Evolutionary conservation across 2,888 invertebrate genomes (phyloP).

Genomic region (Volucella bombylans): DNA sequence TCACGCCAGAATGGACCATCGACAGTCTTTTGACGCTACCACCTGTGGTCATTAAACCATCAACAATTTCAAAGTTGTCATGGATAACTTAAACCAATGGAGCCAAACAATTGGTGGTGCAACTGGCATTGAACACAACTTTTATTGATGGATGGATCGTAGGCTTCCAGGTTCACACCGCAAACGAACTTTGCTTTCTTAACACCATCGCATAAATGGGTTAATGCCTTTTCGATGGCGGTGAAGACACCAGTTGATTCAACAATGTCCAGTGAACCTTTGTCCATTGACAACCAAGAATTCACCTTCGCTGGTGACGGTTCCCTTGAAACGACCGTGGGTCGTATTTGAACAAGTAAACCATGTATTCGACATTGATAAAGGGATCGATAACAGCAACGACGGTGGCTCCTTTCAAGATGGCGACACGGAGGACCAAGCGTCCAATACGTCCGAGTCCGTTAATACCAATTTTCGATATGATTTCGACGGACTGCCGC

Average conservation of each 20-base stretch:
- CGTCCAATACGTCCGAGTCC: constrained; percentile 99
- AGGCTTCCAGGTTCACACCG: constrained; percentile 97
- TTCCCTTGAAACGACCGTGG: constrained; percentile 97
- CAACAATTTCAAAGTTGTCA: constrained; percentile 97
- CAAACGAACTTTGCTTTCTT: constrained; percentile 99
- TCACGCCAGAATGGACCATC: constrained; percentile 99
- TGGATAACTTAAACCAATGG: constrained; percentile 98
- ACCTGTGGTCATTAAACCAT: constrained; percentile 98
- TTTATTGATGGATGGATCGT: constrained; percentile 92
- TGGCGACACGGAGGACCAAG: no score
- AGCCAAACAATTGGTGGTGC: constrained; percentile 99
- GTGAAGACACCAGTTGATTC: no score
- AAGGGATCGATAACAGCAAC: constrained; percentile 99
- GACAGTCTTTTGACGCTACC: constrained; percentile 99
- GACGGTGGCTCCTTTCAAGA: constrained; percentile 90
- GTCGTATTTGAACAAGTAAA: constrained; percentile 99
- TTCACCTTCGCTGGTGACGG: no score
- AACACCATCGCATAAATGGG: constrained; percentile 95
- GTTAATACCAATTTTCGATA: constrained; percentile 96
- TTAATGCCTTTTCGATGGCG: no score
- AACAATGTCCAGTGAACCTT: no score
- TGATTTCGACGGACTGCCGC: no score
- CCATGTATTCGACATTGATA: constrained; percentile 99
- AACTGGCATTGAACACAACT: constrained; percentile 97
- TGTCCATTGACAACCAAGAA: no score